phyloP scores from a whole-genome alignment of 2,113 vertebrate species.

The Gopherus flavomarginatus region DNA sequence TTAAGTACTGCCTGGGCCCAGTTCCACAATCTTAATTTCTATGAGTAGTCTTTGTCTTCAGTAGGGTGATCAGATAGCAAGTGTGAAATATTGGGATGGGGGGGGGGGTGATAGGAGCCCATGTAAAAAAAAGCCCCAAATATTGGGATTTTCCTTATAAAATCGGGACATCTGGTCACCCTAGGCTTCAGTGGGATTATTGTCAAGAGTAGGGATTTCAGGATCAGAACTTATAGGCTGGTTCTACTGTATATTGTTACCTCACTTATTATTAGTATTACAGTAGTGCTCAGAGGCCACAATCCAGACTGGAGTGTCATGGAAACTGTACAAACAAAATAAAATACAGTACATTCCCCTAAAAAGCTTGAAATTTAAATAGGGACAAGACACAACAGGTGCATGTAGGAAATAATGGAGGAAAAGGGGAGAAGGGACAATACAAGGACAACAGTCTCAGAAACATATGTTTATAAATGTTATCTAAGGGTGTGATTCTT shows the following conservation, averaged over 20 bases:
- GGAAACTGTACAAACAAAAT: neutral
- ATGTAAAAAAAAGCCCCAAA: no score
- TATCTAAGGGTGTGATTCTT: fast-evolving
- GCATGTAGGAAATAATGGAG: neutral
- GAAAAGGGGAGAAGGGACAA: neutral
- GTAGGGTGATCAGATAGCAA: neutral
- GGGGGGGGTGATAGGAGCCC: no score
- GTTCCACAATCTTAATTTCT: fast-evolving
- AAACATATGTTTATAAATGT: neutral
- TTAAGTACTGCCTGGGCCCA: neutral
- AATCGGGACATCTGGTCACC: no score
- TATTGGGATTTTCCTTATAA: no score
- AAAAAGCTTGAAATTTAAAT: neutral
- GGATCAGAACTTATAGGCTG: neutral
- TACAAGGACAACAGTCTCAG: neutral
- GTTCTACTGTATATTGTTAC: neutral
- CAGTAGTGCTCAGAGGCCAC: neutral
- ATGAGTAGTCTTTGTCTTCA: neutral
- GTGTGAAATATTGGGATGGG: no score
- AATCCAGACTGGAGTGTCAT: neutral
- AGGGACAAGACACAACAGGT: neutral
- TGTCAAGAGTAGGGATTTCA: neutral
- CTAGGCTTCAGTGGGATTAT: neutral
- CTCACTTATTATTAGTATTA: neutral
- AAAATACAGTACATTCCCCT: neutral